Percentiles rank a stretch among this genome's conserved stretches.
These are phyloP conservation scores for Pangasius macronema DNA, from an alignment of 2,797 vertebrate genomes.

Conservation along the genomic window DNA sequence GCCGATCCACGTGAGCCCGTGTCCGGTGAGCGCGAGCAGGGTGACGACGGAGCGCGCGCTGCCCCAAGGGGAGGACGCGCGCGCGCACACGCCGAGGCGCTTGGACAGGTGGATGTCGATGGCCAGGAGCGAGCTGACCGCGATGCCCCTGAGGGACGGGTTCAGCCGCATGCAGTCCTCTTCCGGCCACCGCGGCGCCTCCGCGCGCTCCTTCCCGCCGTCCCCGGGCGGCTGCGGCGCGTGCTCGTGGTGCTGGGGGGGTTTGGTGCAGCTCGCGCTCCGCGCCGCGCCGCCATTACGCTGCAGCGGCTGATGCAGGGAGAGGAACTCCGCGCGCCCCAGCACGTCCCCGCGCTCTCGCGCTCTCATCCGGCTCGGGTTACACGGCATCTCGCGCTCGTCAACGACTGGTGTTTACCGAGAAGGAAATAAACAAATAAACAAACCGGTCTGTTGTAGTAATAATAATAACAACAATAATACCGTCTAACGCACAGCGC, in stretches of 20 bases:
- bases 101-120: conserved; percentile 96
- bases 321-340: conserved; percentile 65
- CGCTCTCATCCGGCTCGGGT: conserved; percentile 78
- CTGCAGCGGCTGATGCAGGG: conserved; percentile 81
- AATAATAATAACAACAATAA: too few species aligned
- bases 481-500: background rate
- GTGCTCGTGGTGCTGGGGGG: conserved; percentile 59
- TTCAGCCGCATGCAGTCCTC: conserved; percentile 98
- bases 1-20: conserved; percentile 73
- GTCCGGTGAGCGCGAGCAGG: conserved; percentile 88
- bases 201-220: conserved; percentile 77
- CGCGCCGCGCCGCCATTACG: conserved; percentile 66
- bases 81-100: conserved; percentile 89
- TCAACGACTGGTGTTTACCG: background rate
- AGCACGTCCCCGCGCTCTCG: conserved; percentile 80
- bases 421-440: background rate
- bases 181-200: conserved; percentile 81
- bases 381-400: conserved; percentile 80
- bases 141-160: conserved; percentile 93
- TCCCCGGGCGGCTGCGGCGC: conserved; percentile 60
- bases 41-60: conserved; percentile 68
- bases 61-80: conserved; percentile 86
- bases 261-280: conserved; percentile 68
- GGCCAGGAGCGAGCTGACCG: conserved; percentile 84
- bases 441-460: background rate